Conservation (phyloP, 53 echinoderm and acorn worm species). For the Holothuria leucospilota region DNA sequence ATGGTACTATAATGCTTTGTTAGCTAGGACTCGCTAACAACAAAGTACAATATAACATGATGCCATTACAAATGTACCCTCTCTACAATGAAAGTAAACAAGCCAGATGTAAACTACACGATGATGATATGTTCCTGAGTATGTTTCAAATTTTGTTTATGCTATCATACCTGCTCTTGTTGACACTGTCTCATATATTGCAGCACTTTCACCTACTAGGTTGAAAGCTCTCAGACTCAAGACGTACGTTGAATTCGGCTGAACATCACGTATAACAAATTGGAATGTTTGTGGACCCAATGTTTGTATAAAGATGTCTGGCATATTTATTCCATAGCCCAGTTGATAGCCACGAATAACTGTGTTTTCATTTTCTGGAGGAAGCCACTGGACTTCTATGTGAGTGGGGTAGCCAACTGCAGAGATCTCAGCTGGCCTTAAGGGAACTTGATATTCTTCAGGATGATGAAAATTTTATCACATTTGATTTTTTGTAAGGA, state of each 20-base stretch:
- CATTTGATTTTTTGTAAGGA: not conserved
- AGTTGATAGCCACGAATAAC: constrained; percentile 83
- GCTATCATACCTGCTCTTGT: constrained; percentile 47
- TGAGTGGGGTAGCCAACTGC: constrained; percentile 57
- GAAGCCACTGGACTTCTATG: constrained; percentile 77
- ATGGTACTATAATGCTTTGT: too few relatives aligned
- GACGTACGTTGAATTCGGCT: constrained; percentile 73
- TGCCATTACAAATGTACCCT: too few relatives aligned
- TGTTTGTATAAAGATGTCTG: constrained; percentile 47
- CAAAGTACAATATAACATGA: too few relatives aligned
- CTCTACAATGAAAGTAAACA: too few relatives aligned
- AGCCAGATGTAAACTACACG: too few relatives aligned
- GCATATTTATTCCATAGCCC: constrained; percentile 74
- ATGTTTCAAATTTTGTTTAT: too few relatives aligned
- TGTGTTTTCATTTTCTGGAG: constrained; percentile 60
- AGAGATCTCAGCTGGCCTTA: constrained; percentile 29
- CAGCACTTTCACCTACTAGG: constrained; percentile 76
- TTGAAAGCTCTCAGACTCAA: constrained; percentile 92
- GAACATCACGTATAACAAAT: constrained; percentile 63
- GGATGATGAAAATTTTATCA: not conserved
- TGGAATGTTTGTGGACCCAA: constrained; percentile 52
- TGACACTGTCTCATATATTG: constrained; percentile 65
- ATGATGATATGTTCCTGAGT: too few relatives aligned
- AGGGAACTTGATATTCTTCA: not conserved
- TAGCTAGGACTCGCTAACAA: too few relatives aligned